These are phyloP conservation scores for Aquatica leii DNA, from an alignment of 2,888 invertebrate genomes.

Conservation along the genomic window DNA sequence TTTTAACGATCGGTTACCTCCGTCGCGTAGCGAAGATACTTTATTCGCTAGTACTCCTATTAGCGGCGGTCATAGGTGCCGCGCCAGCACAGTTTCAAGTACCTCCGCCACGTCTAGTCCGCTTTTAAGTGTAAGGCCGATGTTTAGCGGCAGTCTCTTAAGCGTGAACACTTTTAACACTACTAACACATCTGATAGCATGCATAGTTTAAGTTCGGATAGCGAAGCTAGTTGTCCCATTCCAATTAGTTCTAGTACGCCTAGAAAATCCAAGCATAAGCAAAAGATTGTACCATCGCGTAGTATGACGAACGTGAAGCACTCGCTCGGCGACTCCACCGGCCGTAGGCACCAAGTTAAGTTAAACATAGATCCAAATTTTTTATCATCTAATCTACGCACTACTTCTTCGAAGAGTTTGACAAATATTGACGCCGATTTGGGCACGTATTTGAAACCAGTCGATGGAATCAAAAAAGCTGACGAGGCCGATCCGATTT, in stretches of 20 bases:
- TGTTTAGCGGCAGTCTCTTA: slow-evolving; percentile 70
- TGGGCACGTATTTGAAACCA: slow-evolving; percentile 50
- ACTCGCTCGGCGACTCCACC: slow-evolving; percentile 52
- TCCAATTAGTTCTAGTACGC: slow-evolving; percentile 64
- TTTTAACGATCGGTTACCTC: slow-evolving; percentile 67
- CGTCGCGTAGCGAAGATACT: slow-evolving; percentile 83
- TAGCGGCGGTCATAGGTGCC: slow-evolving; percentile 38
- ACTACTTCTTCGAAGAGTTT: slow-evolving; percentile 58
- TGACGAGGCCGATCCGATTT: slow-evolving; percentile 46
- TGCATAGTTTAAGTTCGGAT: slow-evolving; percentile 73
- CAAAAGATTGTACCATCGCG: slow-evolving; percentile 68
- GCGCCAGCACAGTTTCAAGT: slow-evolving; percentile 66
- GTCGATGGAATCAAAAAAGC: slow-evolving; percentile 44
- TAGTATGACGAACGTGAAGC: slow-evolving; percentile 70
- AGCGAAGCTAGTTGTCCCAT: slow-evolving; percentile 67
- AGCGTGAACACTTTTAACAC: slow-evolving; percentile 69
- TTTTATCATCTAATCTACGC: slow-evolving; percentile 52
- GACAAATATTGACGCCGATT: slow-evolving; percentile 50
- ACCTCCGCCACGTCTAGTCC: slow-evolving; percentile 77
- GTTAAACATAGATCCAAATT: slow-evolving; percentile 49
- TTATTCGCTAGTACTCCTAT: slow-evolving; percentile 57
- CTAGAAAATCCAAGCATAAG: slow-evolving; percentile 58
- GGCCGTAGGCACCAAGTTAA: slow-evolving; percentile 49
- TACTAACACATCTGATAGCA: slow-evolving; percentile 69
- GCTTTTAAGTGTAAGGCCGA: slow-evolving; percentile 68